These are phyloP conservation scores for Kradibia gibbosae DNA, from an alignment of 1,140 invertebrate genomes.

Conservation along the genomic window DNA sequence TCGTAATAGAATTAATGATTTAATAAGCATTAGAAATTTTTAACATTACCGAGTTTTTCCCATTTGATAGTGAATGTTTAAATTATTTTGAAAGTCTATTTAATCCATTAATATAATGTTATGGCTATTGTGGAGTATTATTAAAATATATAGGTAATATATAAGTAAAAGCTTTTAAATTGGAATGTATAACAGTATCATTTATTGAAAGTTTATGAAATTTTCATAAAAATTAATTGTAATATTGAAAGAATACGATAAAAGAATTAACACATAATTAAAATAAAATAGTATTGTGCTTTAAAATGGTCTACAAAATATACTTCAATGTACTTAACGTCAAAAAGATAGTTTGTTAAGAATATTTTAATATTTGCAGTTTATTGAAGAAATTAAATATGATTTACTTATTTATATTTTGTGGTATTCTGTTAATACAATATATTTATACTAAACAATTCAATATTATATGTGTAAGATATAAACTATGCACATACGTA, in stretches of 20 bases:
- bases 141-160: too few species aligned
- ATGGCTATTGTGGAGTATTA: too few species aligned
- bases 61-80: too few species aligned
- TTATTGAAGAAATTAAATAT: neutral
- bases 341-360: neutral
- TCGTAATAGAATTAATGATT: too few species aligned
- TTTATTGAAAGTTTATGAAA: too few species aligned
- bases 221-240: neutral
- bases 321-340: neutral
- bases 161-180: too few species aligned
- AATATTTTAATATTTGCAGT: neutral
- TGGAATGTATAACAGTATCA: too few species aligned
- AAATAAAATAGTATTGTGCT: neutral
- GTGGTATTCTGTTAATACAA: neutral
- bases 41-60: too few species aligned
- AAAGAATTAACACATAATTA: neutral
- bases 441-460: neutral
- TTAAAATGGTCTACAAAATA: neutral
- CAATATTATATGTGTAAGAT: neutral
- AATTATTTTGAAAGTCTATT: too few species aligned
- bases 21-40: too few species aligned
- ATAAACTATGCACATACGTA: neutral
- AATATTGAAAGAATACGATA: neutral
- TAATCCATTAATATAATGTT: too few species aligned
- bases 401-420: neutral